These are phyloP conservation scores for Erithacus rubecula DNA, from an alignment of 2,797 vertebrate genomes.

Conservation along the genomic window DNA sequence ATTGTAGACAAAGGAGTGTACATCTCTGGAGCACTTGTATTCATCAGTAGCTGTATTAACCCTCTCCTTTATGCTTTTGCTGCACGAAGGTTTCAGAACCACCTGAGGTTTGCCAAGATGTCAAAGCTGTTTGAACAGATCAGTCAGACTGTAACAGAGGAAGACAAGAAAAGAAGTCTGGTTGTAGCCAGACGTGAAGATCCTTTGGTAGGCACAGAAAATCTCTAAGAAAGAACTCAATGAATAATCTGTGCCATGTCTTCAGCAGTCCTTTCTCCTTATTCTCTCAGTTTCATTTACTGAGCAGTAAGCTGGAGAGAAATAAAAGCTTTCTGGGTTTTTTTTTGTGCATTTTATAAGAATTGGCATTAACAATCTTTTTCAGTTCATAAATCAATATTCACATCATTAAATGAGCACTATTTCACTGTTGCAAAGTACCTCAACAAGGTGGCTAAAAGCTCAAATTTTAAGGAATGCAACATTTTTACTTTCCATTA, in stretches of 20 bases:
- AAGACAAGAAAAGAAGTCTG: background rate
- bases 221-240: background rate
- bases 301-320: background rate
- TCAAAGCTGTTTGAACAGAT: conserved; percentile 84
- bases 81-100: conserved; percentile 81
- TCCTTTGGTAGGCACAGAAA: background rate
- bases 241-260: background rate
- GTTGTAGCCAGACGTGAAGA: background rate
- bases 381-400: background rate
- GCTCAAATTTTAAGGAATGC: background rate
- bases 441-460: background rate
- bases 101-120: conserved; percentile 79
- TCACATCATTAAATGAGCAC: background rate
- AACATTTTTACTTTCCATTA: background rate
- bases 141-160: conserved; percentile 73
- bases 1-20: conserved; percentile 45
- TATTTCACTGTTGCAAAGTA: background rate
- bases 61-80: conserved; percentile 88
- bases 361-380: background rate
- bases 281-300: background rate
- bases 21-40: conserved; percentile 82
- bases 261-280: background rate
- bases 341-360: background rate
- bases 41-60: conserved; percentile 86
- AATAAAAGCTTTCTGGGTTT: background rate